Conservation (phyloP, 2,888 invertebrate genomes). For the Lithophane socia region DNA sequence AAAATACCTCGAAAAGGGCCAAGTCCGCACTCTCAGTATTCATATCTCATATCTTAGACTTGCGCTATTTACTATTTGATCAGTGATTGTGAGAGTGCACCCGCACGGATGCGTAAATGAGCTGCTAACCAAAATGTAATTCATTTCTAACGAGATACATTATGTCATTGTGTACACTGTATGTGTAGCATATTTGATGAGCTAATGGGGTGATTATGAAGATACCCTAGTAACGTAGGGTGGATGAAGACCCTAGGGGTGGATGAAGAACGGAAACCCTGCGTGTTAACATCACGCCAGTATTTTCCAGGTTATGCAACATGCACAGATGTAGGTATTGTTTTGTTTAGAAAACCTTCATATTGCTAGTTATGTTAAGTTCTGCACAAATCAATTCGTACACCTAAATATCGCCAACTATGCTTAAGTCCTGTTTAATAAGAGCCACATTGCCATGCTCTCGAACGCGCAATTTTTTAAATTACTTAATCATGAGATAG, state of each 20-base stretch:
- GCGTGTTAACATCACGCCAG: not conserved
- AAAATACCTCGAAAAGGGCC: not conserved
- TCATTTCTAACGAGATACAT: constrained; percentile 11
- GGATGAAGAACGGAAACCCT: not conserved
- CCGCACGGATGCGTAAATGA: constrained; percentile 44
- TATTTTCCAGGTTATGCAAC: not conserved
- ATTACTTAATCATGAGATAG: no score
- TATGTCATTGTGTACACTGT: not conserved
- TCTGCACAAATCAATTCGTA: not conserved
- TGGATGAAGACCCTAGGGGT: not conserved
- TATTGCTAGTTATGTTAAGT: not conserved
- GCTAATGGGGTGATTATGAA: not conserved
- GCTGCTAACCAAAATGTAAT: constrained; percentile 28
- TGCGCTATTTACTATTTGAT: constrained; percentile 70
- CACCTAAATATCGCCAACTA: no score
- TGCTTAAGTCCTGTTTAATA: no score
- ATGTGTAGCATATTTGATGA: not conserved
- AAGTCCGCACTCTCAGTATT: constrained; percentile 8
- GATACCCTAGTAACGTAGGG: no score
- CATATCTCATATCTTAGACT: constrained; percentile 34
- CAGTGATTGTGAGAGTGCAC: constrained; percentile 55
- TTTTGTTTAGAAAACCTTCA: not conserved
- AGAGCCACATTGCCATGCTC: no score
- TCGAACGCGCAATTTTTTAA: no score
- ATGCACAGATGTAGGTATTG: not conserved